Evolutionary conservation across 2,113 vertebrate species (phyloP), one percentile per base, ranked within the genome.

Genomic region (Galbula dea): DNA sequence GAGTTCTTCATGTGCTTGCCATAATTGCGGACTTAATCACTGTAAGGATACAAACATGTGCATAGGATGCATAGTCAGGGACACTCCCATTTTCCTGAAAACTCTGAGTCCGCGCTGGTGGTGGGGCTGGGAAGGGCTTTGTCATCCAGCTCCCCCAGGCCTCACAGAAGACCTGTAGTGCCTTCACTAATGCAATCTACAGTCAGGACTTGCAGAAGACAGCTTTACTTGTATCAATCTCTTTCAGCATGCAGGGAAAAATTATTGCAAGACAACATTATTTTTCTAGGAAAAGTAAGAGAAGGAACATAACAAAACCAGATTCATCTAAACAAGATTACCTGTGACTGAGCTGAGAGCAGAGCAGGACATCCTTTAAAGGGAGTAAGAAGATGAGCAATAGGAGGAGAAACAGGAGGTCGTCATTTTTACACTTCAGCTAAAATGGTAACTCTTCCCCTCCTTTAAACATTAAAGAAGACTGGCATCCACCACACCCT

Each of bases 11-110:
- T 83, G 63, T 85, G 75, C 59, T 95, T 87, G 85, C 78, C 78
- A 65, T 81, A 93, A 93, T 48, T 93, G 83, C 83, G 92, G 83
- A 63, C 67, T 75, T 89, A 52, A 83, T 95, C 77, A 84, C 67
- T 63, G 65, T 24, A 57, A 17, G 46, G 48, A 81, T 20, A 48
- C 39, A 57, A 55, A 74, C 51, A 66, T 1, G 2, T 48, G 51
- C 58, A 79, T 27, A 39, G 59, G 59, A 69, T 63, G 62, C 78
- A 51, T 2, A 49, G 41, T 65, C 66, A 67, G n/a, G 49, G 37
- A 72, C 41, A 29, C 45, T 83, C 58, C 81, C 41, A 54, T 37
- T 92, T 84, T 46, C 68, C 74, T 58, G 71, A 82, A 94, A 93
- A 68, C 5, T 7, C 66, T 76, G 45, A 12, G 21, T 32, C 20